Percentiles rank a stretch among this genome's conserved stretches.
phyloP scores from a whole-genome alignment of 2,113 vertebrate genomes.

The Aphyosemion australe region DNA sequence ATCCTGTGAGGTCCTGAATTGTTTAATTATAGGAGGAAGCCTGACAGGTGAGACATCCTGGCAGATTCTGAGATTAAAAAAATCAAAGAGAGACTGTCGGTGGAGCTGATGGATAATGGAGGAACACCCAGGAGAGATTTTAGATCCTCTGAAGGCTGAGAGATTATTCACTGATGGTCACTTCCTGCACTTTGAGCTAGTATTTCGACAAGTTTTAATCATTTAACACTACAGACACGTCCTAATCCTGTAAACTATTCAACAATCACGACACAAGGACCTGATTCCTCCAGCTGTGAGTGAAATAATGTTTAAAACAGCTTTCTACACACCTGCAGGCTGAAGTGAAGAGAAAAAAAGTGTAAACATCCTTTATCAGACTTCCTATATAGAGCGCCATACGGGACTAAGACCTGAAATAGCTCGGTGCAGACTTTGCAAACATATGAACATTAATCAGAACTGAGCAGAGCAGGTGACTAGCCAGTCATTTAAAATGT shows the following conservation, averaged over 20 bases:
- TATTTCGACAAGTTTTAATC: slow-evolving; percentile 33
- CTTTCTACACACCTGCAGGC: background rate
- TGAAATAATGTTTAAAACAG: too few relatives aligned
- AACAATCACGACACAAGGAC: background rate
- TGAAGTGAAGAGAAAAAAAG: slow-evolving; percentile 6
- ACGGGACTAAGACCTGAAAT: slow-evolving; percentile 43
- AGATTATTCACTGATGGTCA: slow-evolving; percentile 68
- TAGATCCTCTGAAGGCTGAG: slow-evolving; percentile 37
- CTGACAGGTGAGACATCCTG: background rate
- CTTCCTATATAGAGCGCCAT: slow-evolving; percentile 23
- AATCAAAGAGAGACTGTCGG: slow-evolving; percentile 9
- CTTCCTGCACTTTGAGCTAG: slow-evolving; percentile 22
- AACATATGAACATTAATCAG: slow-evolving; percentile 4
- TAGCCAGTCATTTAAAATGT: background rate
- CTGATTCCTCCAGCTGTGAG: background rate
- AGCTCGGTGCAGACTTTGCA: slow-evolving; percentile 17
- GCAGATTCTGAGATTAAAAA: slow-evolving; percentile 36
- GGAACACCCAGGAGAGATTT: slow-evolving; percentile 23
- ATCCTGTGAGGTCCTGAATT: too few relatives aligned
- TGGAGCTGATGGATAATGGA: slow-evolving; percentile 43
- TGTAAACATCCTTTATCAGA: slow-evolving; percentile 7
- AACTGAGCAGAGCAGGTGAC: background rate
- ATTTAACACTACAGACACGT: slow-evolving; percentile 9
- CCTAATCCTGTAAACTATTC: background rate
- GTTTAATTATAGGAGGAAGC: background rate